A percentile compares a stretch with the other conserved stretches of the same genome.
Conservation (phyloP, 2,888 invertebrate species). For the Plebejus anna region DNA sequence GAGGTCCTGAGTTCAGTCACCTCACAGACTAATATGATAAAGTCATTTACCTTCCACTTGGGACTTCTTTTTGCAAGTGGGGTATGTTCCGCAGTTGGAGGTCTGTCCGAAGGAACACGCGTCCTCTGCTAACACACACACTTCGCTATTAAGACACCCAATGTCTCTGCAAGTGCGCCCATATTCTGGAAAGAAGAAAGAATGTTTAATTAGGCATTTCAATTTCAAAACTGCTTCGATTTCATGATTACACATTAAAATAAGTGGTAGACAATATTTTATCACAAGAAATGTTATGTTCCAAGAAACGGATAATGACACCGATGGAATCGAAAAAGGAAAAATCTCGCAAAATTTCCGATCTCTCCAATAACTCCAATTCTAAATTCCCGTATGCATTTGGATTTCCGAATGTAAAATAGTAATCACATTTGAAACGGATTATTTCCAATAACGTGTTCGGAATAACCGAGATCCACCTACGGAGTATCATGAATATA, state of each 20-base stretch:
- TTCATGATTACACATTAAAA: neutral
- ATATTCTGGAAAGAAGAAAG: constrained; percentile 81
- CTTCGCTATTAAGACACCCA: constrained; percentile 85
- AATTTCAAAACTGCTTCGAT: neutral
- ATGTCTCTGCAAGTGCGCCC: constrained; percentile 89
- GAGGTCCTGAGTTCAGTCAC: no score
- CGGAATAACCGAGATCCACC: constrained; percentile 31
- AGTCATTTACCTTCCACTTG: constrained; percentile 61
- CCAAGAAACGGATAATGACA: no score
- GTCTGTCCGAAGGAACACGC: constrained; percentile 82
- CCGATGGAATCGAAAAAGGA: neutral
- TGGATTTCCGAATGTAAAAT: constrained; percentile 22
- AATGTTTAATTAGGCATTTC: neutral
- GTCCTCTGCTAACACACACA: constrained; percentile 86
- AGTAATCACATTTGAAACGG: constrained; percentile 26
- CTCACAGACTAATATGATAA: neutral
- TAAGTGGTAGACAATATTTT: no score
- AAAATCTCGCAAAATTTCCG: neutral
- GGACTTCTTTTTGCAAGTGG: constrained; percentile 83
- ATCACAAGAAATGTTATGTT: no score
- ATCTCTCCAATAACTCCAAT: constrained; percentile 13
- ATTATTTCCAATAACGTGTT: constrained; percentile 34
- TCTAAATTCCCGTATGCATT: constrained; percentile 24
- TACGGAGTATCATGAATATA: constrained; percentile 50
- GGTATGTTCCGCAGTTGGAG: constrained; percentile 83